Evolutionary conservation across 2,113 vertebrate species (phyloP).

Genomic region (Bos taurus): ARS-UCD2.0 NC_037336.1:103391501-103392000

Average conservation of each 20-base stretch:
- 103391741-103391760: neutral
- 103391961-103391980: neutral
- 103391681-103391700: accelerated
- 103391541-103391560: accelerated
- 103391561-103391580: neutral
- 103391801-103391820: neutral
- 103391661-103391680: too few species aligned
- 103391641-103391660: neutral
- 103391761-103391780: accelerated
- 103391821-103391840: neutral
- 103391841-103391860: neutral
- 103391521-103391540: neutral
- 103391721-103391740: accelerated
- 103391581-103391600: neutral
- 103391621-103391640: neutral
- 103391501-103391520: neutral
- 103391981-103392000: neutral
- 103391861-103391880: neutral
- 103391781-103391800: accelerated
- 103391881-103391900: neutral
- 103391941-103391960: neutral
- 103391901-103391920: neutral
- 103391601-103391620: accelerated
- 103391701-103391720: accelerated
- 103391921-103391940: neutral